Evolutionary conservation across 2,113 vertebrate species (phyloP), one percentile per base, ranked within the genome.

Genomic region (Centrocercus urophasianus): DNA sequence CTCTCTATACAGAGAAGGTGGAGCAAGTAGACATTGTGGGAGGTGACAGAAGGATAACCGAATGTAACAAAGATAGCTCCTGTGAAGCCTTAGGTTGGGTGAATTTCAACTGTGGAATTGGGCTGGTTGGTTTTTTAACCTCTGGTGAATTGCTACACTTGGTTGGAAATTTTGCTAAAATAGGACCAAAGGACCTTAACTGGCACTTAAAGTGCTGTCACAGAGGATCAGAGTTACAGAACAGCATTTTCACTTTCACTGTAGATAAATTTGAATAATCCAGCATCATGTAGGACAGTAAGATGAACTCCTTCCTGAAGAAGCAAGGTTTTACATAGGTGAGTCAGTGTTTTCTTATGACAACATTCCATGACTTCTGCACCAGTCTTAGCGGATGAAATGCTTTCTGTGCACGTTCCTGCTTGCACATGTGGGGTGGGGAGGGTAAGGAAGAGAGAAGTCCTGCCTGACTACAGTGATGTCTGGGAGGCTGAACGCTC

Each of bases 401-500:
- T 32, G 15, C 36, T 83, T 47, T 38, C 59, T 28, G n/a, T 48
- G 67, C 56, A 40, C 45, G 79, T 85, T 5, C 13, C 45, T 20
- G 65, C 38, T 50, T 87, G 74, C 43, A 89, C 69, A 45, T 7
- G 4, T 8, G 27, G 54, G 34, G 18, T 8, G 3, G 32, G 22
- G n/a, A 20, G 19, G 4, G 21, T 14, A 13, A 34, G 8, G n/a
- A 70, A 79, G 14, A 19, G 32, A 70, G 71, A 27, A 69, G 32
- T 59, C 45, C 63, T 59, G 54, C 63, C 34, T 32, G 45, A 21
- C 48, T 50, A 14, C 79, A 56, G 1, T 13, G 5, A 0, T 0
- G 11, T 25, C n/a, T 9, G 7, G 34, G 52, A 54, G 95, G 64
- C 64, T 65, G 9, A 52, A n/a, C 0, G 2, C 0, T 0, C 8